Conservation (phyloP, 2,113 vertebrate genomes). For the Centropus bengalensis region DNA sequence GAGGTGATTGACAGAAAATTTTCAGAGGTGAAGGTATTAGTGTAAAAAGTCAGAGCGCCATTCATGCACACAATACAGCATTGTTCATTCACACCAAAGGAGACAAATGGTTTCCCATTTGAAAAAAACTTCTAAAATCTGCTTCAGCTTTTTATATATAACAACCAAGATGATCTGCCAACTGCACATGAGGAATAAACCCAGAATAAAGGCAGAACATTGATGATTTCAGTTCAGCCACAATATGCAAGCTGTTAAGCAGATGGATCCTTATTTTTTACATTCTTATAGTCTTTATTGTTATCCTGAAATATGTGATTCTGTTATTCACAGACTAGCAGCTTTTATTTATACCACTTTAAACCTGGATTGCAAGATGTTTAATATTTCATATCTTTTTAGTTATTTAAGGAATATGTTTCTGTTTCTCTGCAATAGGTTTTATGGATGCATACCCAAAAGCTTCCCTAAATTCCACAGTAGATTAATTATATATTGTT, state of each 20-base stretch:
- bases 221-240: background rate
- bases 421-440: background rate
- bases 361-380: background rate
- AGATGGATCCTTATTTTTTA: background rate
- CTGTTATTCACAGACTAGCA: background rate
- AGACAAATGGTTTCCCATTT: background rate
- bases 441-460: background rate
- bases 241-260: background rate
- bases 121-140: background rate
- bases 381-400: background rate
- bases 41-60: background rate
- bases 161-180: background rate
- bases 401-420: background rate
- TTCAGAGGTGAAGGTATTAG: background rate
- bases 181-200: background rate
- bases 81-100: background rate
- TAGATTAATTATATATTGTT: background rate
- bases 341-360: background rate
- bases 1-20: background rate
- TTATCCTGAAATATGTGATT: background rate
- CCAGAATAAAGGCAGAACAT: background rate
- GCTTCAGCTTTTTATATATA: background rate
- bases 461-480: background rate
- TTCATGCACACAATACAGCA: fast-evolving
- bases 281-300: background rate